A percentile compares a stretch with the other conserved stretches of the same genome.
Evolutionary conservation across 2,113 vertebrate species (phyloP).

Genomic region (Cyprinus carpio): DNA sequence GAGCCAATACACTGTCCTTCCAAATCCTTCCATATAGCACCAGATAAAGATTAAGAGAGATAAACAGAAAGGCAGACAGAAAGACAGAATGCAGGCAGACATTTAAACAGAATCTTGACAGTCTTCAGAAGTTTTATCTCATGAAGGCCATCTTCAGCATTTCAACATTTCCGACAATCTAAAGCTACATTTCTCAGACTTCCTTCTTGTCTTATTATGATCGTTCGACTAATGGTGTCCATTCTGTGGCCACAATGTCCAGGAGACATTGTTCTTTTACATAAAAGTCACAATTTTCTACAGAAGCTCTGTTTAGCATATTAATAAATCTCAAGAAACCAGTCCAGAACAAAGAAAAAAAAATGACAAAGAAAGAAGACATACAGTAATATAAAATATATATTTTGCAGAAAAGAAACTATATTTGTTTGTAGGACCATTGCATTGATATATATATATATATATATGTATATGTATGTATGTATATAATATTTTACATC

Average conservation of each 20-base stretch:
- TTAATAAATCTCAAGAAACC: neutral
- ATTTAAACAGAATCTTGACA: neutral
- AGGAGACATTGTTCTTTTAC: neutral
- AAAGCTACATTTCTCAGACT: neutral
- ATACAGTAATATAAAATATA: neutral
- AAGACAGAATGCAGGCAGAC: neutral
- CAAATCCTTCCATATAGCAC: neutral
- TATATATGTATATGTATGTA: too few relatives aligned
- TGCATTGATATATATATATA: neutral
- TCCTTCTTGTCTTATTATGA: neutral
- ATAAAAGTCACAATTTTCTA: neutral
- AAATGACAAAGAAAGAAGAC: neutral
- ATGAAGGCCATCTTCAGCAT: neutral
- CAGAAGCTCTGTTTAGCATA: neutral
- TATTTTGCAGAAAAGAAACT: neutral
- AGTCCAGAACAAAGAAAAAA: neutral
- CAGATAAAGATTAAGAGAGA: neutral
- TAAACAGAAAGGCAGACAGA: neutral
- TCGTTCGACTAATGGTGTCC: neutral
- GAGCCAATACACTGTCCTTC: conserved; percentile 28
- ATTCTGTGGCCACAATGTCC: neutral
- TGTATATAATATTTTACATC: too few relatives aligned
- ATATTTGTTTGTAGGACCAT: neutral
- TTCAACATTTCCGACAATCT: neutral
- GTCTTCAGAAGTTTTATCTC: neutral